Base-by-base conservation (phyloP, 2,888 invertebrate genomes). In the Xestia xanthographa region DNA sequence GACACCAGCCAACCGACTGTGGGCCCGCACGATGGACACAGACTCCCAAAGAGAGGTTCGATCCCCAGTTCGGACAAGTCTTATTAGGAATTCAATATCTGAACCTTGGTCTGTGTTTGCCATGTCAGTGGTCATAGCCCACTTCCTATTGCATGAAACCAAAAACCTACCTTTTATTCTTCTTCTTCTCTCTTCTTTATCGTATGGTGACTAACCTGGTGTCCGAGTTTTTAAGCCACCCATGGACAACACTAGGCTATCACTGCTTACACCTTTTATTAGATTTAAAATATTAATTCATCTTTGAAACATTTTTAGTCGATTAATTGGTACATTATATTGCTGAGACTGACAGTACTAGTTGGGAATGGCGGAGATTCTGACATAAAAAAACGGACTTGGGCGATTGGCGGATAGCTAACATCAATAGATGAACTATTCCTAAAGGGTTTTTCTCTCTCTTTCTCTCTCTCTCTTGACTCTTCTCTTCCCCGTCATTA, bases 341-440 rank as follows among this genome's bases (percentile, higher is more conserved):
- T 53, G n/a, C n/a, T 53, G 9, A 1, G 8, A n/a, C 53, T n/a
- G 5, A 14, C n/a, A 12, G n/a, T 5, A 26, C 12, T 56, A 4
- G 5, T n/a, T 5, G 1, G 2, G 14, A 26, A 14, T 2, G 2
- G n/a, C 14, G 26, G 5, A 1, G 2, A 26, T 26, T 26, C 1
- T 56, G 56, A 14, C 26, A 26, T n/a, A 56, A 26, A 3, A 9
- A 41, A 41, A 41, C 11, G 5, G 14, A 56, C 14, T 56, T n/a
- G 5, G 2, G 6, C 14, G 14, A 6, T 5, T 26, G 14, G 26
- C 1, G 14, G 26, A 56, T 34, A 34, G 34, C n/a, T n/a, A n/a
- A n/a, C 34, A 34, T 34, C 34, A 34, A 34, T 34, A 34, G 34
- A 34, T 34, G 34, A 4, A 5, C 5, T 34, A 34, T 34, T 34